Base-by-base conservation (phyloP, 2,888 invertebrate species). In the Alviniconcha strummeri region DNA sequence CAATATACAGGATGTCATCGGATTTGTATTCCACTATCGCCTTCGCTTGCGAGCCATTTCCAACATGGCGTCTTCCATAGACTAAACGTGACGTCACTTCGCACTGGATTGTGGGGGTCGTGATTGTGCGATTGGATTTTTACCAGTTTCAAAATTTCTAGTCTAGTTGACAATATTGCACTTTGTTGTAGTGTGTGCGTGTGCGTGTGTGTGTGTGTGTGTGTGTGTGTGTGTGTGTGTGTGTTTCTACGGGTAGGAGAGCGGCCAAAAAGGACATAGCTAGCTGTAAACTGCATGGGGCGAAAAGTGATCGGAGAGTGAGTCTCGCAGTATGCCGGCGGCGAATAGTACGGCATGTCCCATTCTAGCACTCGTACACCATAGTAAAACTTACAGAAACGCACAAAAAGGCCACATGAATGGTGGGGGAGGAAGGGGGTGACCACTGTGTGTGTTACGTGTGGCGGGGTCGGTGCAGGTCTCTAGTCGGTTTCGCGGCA, bases 11-110 rank as follows among this genome's bases (percentile, higher is more conserved):
- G 77, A 82, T 85, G 84, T 82, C 84, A 77, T 76, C 76, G 69
- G 85, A 85, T 85, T 81, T 56, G 76, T 11, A 69, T 82, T 81
- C n/a, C 71, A 67, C 81, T 81, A 67, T 84, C 81, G 81, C 79
- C 79, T 81, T 60, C 55, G n/a, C 57, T 36, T 74, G n/a, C 75
- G n/a, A 64, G 72, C 56, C 82, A 77, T 74, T 83, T 86, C 83
- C 83, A 85, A 86, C 83, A 86, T 86, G 86, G 86, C 86, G 85
- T 71, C 80, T 81, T 83, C 80, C 84, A 76, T 74, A 7, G 82
- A 77, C 79, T 78, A 79, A 77, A 19, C 36, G 82, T 86, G 86
- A 86, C 86, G 86, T 86, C 86, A 86, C 79, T 36, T 15, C 83
- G 84, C 77, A 64, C 74, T 82, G 86, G 83, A 86, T 86, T 86